Conservation (phyloP, 1,140 invertebrate species). For the Homalodisca vitripennis region DNA sequence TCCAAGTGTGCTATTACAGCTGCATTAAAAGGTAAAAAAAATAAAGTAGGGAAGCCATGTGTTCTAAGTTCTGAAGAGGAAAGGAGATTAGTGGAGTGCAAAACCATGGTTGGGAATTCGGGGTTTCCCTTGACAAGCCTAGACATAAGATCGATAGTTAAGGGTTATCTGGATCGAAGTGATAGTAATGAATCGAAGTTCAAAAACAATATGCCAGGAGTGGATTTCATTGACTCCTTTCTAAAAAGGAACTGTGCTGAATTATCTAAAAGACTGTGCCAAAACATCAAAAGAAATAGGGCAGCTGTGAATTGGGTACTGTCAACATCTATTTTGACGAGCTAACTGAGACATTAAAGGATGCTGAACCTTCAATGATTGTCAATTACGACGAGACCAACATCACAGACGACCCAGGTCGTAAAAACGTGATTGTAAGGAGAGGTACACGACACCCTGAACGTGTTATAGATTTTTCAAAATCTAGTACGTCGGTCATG, state of each 20-base stretch:
- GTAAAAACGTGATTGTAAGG: conserved; percentile 31
- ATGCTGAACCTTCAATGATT: conserved; percentile 43
- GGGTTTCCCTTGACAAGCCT: conserved; percentile 26
- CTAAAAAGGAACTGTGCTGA: conserved; percentile 18
- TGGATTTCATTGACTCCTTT: conserved; percentile 25
- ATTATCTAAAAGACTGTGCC: conserved; percentile 1
- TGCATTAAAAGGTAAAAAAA: not conserved
- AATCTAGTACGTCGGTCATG: conserved; percentile 45
- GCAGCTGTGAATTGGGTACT: conserved; percentile 27
- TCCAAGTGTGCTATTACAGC: not conserved
- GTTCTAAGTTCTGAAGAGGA: conserved; percentile 26
- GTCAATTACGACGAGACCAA: conserved; percentile 49
- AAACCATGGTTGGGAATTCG: conserved; percentile 9
- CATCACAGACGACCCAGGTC: not conserved
- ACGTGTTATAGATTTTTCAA: conserved; percentile 45
- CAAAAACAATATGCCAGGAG: conserved; percentile 33
- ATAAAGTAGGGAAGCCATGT: conserved; percentile 12
- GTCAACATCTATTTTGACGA: conserved; percentile 44
- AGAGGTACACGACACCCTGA: conserved; percentile 42
- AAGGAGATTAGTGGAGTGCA: conserved; percentile 30
- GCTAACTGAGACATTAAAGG: conserved; percentile 40
- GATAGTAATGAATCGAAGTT: too few species aligned
- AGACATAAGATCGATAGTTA: conserved; percentile 24
- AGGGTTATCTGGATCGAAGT: conserved; percentile 11
- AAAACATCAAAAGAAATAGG: conserved; percentile 27